Evolutionary conservation across 2,113 vertebrate genomes (phyloP).

Genomic region (Cheilinus undulatus): DNA sequence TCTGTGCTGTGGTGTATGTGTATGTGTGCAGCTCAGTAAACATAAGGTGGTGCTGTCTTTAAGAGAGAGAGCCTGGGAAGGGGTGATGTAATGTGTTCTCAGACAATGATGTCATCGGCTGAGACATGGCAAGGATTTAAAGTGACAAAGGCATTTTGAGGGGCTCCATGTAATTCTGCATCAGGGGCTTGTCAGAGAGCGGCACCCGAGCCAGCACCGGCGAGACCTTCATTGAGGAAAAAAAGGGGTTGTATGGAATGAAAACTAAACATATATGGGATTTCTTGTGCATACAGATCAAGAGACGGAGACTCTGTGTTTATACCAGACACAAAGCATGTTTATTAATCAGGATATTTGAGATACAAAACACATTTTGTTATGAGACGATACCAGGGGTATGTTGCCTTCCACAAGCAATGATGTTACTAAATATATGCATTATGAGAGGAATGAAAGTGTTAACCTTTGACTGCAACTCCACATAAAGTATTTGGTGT

Average conservation of each 20-base stretch:
- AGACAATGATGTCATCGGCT: conserved; percentile 88
- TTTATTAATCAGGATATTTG: conserved; percentile 70
- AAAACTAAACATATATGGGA: conserved; percentile 6
- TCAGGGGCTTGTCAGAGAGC: conserved; percentile 61
- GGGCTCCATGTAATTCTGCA: conserved; percentile 67
- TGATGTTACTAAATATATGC: conserved; percentile 35
- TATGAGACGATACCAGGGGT: conserved; percentile 55
- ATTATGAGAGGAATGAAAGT: conserved; percentile 59
- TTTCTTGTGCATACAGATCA: conserved; percentile 14
- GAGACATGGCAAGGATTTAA: conserved; percentile 82
- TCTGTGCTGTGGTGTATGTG: conserved; percentile 38
- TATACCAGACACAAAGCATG: conserved; percentile 17
- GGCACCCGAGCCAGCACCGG: conserved; percentile 54
- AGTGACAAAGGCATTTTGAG: conserved; percentile 80
- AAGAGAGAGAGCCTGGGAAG: conserved; percentile 82
- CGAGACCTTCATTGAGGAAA: conserved; percentile 29
- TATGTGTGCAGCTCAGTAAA: conserved; percentile 65
- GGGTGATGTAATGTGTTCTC: conserved; percentile 88
- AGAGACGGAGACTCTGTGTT: not conserved
- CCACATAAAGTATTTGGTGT: conserved; percentile 28
- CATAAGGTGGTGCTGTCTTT: conserved; percentile 81
- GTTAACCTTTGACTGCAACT: conserved; percentile 38
- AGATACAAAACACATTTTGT: conserved; percentile 66
- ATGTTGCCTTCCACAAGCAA: conserved; percentile 40
- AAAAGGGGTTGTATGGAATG: conserved; percentile 4